Evolutionary conservation across 2,113 vertebrate genomes (phyloP).

Genomic region (Galeopterus variegatus): DNA sequence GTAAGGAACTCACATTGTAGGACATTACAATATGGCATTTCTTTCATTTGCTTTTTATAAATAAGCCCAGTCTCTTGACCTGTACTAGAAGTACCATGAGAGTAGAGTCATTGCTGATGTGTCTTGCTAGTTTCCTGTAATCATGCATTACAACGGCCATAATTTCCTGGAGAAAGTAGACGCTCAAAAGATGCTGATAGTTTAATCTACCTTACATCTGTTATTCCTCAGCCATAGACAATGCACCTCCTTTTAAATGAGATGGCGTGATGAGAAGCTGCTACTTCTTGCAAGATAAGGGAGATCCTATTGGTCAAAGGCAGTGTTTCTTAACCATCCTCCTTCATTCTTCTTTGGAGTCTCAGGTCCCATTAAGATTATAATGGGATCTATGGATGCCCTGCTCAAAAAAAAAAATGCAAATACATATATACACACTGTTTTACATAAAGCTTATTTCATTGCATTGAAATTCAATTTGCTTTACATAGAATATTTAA

Average conservation of each 20-base stretch:
- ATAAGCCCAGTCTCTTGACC: neutral
- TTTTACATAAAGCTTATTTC: neutral
- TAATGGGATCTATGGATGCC: neutral
- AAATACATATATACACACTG: neutral
- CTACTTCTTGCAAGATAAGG: neutral
- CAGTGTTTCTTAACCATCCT: neutral
- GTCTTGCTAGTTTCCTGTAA: neutral
- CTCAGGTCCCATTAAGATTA: neutral
- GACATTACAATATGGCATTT: neutral
- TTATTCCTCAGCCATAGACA: neutral
- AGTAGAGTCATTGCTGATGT: neutral
- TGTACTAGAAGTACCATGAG: neutral
- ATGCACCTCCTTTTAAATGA: neutral
- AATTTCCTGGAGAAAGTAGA: neutral
- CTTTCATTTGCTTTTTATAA: neutral
- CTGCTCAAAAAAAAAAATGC: neutral
- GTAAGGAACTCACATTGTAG: neutral
- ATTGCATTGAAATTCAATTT: neutral
- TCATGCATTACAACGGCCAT: neutral
- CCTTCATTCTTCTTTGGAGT: neutral
- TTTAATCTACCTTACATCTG: too few relatives aligned
- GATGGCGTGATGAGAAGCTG: neutral
- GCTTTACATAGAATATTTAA: neutral
- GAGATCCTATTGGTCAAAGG: accelerated
- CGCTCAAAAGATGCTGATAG: neutral